Evolutionary conservation across 2,797 vertebrate species (phyloP).

Genomic region (Hydrolagus colliei): DNA sequence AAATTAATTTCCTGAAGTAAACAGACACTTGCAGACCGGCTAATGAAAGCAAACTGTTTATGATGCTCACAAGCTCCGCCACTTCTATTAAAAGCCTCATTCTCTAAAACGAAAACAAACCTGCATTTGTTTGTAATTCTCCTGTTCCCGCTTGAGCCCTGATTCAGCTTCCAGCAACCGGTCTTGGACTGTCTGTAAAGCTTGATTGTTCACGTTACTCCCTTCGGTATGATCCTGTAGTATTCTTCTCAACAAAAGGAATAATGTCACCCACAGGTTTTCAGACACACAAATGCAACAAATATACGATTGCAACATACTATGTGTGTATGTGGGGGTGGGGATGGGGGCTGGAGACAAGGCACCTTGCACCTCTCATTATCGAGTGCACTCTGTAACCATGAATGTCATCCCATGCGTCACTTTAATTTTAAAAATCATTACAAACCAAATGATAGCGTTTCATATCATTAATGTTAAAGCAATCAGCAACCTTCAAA

Average conservation of each 20-base stretch:
- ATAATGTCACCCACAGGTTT: background rate
- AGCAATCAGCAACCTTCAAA: too few relatives aligned
- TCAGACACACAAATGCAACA: background rate
- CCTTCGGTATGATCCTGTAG: constrained; percentile 85
- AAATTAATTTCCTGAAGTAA: too few relatives aligned
- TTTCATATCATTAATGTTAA: too few relatives aligned
- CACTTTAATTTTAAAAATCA: too few relatives aligned
- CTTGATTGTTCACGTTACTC: constrained; percentile 79
- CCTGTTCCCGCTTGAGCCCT: constrained; percentile 75
- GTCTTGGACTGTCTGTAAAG: constrained; percentile 81
- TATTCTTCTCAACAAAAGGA: constrained; percentile 60
- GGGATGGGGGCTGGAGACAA: background rate
- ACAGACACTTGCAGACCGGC: background rate
- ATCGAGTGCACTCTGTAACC: too few relatives aligned
- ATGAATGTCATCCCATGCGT: too few relatives aligned
- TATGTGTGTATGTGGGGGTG: background rate
- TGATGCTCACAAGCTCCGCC: background rate
- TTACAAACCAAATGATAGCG: too few relatives aligned
- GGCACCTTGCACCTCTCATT: too few relatives aligned
- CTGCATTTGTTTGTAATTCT: constrained; percentile 87
- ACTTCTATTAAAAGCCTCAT: constrained; percentile 35
- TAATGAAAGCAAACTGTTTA: background rate
- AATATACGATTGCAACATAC: background rate
- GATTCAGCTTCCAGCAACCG: constrained; percentile 75
- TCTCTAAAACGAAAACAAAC: constrained; percentile 45